These are phyloP conservation scores for Paracanthobrama guichenoti DNA, from an alignment of 2,113 vertebrate species.

Conservation along the genomic window DNA sequence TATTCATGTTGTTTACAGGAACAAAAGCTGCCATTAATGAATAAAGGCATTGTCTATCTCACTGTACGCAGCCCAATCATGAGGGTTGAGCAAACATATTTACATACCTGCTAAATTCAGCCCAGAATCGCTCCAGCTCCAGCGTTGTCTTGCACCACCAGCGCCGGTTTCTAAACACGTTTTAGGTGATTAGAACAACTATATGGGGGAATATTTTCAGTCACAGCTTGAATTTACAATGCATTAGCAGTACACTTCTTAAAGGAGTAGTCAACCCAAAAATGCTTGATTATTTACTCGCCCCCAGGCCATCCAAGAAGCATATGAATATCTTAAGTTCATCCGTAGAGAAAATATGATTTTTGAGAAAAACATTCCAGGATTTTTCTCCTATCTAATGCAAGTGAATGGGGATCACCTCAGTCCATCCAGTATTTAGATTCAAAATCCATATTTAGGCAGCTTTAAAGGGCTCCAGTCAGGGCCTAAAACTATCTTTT, in stretches of 20 bases:
- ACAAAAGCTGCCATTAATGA: slow-evolving; percentile 62
- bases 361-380: no score
- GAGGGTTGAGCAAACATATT: slow-evolving; percentile 32
- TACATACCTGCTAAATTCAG: slow-evolving; percentile 26
- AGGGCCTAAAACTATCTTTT: no score
- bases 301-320: no score
- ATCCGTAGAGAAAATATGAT: no score
- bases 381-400: no score
- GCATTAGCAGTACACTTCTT: not conserved
- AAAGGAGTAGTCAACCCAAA: no score
- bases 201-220: not conserved
- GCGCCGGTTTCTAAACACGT: not conserved
- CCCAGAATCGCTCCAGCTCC: not conserved
- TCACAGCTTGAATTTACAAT: not conserved
- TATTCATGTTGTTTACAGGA: slow-evolving; percentile 62
- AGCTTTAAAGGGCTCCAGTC: no score
- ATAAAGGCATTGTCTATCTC: slow-evolving; percentile 53
- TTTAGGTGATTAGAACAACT: slow-evolving; percentile 5
- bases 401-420: no score
- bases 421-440: no score
- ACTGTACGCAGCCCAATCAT: slow-evolving; percentile 25
- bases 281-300: no score
- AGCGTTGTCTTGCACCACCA: not conserved
- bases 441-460: no score
- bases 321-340: no score